A percentile compares a stretch with the other conserved stretches of the same genome.
Conservation (phyloP, 2,797 vertebrate genomes). For the Gambusia yucatana region DNA sequence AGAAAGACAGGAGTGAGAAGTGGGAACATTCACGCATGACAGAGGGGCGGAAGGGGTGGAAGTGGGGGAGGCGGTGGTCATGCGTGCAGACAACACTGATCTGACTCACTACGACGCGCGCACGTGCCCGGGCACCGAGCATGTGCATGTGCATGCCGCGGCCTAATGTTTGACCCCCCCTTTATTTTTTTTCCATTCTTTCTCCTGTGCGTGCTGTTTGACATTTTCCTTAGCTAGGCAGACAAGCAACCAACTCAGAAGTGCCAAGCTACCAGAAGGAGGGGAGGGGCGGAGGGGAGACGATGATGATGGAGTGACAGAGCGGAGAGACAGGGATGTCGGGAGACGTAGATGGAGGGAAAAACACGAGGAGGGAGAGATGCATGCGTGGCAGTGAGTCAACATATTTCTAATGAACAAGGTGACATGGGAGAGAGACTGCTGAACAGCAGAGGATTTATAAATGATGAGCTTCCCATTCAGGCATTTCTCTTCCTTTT, state of each 20-base stretch:
- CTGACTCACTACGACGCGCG: constrained; percentile 59
- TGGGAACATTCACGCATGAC: constrained; percentile 70
- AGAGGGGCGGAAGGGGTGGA: neutral
- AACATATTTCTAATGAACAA: constrained; percentile 76
- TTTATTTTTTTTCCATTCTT: constrained; percentile 48
- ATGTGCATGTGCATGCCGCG: constrained; percentile 70
- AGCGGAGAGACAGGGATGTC: constrained; percentile 39
- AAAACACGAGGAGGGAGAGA: constrained; percentile 13
- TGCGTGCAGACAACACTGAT: constrained; percentile 64
- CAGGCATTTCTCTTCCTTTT: constrained; percentile 48
- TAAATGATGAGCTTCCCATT: constrained; percentile 53
- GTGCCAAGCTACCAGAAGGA: constrained; percentile 77
- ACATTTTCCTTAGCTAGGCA: constrained; percentile 79
- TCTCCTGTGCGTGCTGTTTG: constrained; percentile 59
- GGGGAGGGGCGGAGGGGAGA: constrained; percentile 25
- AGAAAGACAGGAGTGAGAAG: constrained; percentile 73
- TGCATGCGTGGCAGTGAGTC: constrained; percentile 70
- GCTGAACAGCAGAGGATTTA: constrained; percentile 31
- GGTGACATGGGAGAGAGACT: constrained; percentile 45
- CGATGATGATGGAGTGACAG: constrained; percentile 59
- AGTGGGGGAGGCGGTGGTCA: neutral
- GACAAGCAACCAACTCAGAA: constrained; percentile 75
- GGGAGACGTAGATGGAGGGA: constrained; percentile 29
- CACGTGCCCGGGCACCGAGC: constrained; percentile 60
- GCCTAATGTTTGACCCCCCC: constrained; percentile 73